Evolutionary conservation across 2,113 vertebrate genomes (phyloP).

Genomic region (Seriola aureovittata): DNA sequence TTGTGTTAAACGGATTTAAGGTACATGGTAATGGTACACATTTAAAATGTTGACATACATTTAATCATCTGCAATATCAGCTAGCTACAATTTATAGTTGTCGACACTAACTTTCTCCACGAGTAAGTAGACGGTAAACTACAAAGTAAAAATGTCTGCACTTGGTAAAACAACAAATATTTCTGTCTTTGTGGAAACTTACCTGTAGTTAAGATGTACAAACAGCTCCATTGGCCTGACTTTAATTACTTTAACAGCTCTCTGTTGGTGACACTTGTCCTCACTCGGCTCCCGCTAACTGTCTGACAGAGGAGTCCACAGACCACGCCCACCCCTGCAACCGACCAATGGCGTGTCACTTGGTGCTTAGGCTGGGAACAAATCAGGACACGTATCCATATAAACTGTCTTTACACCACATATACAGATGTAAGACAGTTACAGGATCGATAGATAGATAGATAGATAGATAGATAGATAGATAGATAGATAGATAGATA

Average conservation of each 20-base stretch:
- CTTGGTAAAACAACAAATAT: neutral
- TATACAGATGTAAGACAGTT: too few relatives aligned
- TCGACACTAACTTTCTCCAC: neutral
- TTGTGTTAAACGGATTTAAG: neutral
- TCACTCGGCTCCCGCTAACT: neutral
- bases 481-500: conserved; percentile 24
- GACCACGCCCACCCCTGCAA: conserved; percentile 36
- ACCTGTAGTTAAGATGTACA: conserved; percentile 7
- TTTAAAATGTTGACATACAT: too few relatives aligned
- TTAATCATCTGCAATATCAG: neutral
- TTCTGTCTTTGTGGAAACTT: neutral
- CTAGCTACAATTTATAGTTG: neutral
- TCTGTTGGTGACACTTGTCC: neutral
- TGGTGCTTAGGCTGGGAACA: neutral
- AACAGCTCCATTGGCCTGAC: neutral
- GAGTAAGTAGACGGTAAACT: neutral
- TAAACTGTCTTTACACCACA: neutral
- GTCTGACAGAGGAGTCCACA: neutral
- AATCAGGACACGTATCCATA: conserved; percentile 23
- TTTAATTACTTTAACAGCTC: neutral
- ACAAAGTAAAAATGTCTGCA: neutral
- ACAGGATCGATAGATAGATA: neutral
- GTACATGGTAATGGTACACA: neutral
- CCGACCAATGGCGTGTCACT: conserved; percentile 23
- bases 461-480: neutral